Conservation (phyloP, 2,797 vertebrate species). For the Erethizon dorsatum region DNA sequence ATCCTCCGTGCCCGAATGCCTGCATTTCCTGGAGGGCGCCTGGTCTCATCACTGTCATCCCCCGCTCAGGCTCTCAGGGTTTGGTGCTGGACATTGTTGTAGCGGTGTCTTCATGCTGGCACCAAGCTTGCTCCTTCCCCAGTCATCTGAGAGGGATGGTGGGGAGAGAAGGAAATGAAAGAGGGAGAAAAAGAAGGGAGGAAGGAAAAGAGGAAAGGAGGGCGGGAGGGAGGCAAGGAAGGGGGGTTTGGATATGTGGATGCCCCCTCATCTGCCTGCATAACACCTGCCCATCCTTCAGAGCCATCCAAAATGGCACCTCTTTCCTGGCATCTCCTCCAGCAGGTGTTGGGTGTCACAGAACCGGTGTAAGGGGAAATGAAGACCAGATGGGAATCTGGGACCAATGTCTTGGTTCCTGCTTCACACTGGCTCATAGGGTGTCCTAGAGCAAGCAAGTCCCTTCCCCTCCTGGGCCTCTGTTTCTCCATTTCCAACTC, state of each 20-base stretch:
- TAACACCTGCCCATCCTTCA: too few species aligned
- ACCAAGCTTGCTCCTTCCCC: too few species aligned
- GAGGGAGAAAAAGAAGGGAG: background rate
- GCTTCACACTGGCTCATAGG: background rate
- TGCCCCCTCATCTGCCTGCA: background rate
- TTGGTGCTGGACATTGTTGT: too few species aligned
- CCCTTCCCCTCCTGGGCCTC: background rate
- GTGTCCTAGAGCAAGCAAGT: background rate
- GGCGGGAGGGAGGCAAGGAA: background rate
- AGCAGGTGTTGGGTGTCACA: background rate
- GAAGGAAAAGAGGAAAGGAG: too few species aligned
- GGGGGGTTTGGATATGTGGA: background rate
- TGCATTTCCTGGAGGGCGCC: background rate
- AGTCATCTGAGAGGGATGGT: background rate
- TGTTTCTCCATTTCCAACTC: background rate
- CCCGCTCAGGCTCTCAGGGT: background rate
- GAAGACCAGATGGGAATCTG: background rate
- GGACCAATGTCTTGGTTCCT: background rate
- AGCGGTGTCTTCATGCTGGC: background rate
- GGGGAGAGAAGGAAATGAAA: background rate
- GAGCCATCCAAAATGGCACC: background rate
- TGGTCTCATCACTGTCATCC: rapidly evolving
- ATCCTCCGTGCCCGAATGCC: rapidly evolving
- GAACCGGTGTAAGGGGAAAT: background rate
- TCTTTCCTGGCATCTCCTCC: background rate